Conservation (phyloP, 2,888 invertebrate species). For the Nephrotoma guestfalica region DNA sequence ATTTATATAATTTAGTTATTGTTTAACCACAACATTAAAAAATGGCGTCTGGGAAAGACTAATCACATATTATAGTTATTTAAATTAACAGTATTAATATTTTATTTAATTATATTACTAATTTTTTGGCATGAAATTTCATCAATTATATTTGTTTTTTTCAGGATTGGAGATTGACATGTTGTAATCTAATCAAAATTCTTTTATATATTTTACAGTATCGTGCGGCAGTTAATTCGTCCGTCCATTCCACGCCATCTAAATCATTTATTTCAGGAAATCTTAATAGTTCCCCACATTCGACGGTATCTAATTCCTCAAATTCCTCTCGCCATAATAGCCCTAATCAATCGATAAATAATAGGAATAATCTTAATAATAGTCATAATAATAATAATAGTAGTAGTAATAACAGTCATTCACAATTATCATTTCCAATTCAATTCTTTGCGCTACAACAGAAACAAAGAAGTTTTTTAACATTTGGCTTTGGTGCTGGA, state of each 20-base stretch:
- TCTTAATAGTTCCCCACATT: slow-evolving; percentile 25
- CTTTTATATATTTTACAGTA: slow-evolving; percentile 42
- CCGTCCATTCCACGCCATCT: slow-evolving; percentile 48
- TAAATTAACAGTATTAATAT: neutral
- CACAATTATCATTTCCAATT: slow-evolving; percentile 40
- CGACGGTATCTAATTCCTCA: slow-evolving; percentile 32
- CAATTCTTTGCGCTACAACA: slow-evolving; percentile 68
- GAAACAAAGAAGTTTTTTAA: slow-evolving; percentile 96
- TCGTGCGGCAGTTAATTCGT: slow-evolving; percentile 68
- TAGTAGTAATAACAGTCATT: slow-evolving; percentile 18
- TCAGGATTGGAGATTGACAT: neutral
- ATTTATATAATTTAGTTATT: neutral
- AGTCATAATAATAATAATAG: slow-evolving; percentile 25
- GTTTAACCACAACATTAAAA: neutral
- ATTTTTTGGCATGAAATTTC: slow-evolving; percentile 4
- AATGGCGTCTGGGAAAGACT: slow-evolving; percentile 35
- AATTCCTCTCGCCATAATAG: slow-evolving; percentile 25
- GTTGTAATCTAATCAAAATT: neutral
- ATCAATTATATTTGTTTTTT: slow-evolving; percentile 9
- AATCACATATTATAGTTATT: slow-evolving; percentile 20
- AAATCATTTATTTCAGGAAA: slow-evolving; percentile 40
- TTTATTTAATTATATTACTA: slow-evolving; percentile 7
- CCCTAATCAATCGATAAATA: slow-evolving; percentile 32
- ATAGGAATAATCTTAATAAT: slow-evolving; percentile 26
- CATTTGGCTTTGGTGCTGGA: slow-evolving; percentile 90